Evolutionary conservation across 2,888 invertebrate species (phyloP).

Genomic region (Lycophotia porphyrea): DNA sequence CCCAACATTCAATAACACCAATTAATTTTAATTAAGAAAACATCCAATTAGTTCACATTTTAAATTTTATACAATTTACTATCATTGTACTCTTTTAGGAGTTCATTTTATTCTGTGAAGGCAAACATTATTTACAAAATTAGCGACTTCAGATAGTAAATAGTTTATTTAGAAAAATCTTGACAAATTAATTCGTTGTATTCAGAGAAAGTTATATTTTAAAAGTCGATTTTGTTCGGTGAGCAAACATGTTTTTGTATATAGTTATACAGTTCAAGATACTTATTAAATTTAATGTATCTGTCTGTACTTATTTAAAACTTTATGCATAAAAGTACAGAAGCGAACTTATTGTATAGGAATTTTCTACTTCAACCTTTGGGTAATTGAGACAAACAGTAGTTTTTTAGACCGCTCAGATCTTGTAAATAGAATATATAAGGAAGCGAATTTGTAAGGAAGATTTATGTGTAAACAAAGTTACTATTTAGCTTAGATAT

Average conservation of each 20-base stretch:
- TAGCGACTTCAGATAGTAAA: background rate
- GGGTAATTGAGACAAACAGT: background rate
- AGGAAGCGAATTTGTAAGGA: background rate
- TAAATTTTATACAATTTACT: slow-evolving; percentile 52
- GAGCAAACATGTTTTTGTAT: background rate
- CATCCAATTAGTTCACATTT: slow-evolving; percentile 62
- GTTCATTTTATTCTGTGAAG: slow-evolving; percentile 22
- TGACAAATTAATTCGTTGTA: slow-evolving; percentile 32
- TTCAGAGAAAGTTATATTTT: background rate
- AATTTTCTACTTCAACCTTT: background rate
- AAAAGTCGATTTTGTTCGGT: background rate
- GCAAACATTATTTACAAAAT: slow-evolving; percentile 22
- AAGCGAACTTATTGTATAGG: background rate
- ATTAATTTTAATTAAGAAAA: slow-evolving; percentile 64
- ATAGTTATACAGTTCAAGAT: background rate
- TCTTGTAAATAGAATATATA: no score
- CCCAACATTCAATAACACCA: slow-evolving; percentile 70
- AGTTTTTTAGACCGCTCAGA: background rate
- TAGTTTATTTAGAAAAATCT: background rate
- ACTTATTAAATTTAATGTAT: no score
- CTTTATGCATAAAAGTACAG: background rate
- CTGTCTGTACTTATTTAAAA: background rate
- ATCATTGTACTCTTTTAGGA: slow-evolving; percentile 20
- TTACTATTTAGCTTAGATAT: background rate
- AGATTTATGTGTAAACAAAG: background rate